Base-by-base conservation (phyloP, 2,113 vertebrate species). In the Pan paniscus region DNA sequence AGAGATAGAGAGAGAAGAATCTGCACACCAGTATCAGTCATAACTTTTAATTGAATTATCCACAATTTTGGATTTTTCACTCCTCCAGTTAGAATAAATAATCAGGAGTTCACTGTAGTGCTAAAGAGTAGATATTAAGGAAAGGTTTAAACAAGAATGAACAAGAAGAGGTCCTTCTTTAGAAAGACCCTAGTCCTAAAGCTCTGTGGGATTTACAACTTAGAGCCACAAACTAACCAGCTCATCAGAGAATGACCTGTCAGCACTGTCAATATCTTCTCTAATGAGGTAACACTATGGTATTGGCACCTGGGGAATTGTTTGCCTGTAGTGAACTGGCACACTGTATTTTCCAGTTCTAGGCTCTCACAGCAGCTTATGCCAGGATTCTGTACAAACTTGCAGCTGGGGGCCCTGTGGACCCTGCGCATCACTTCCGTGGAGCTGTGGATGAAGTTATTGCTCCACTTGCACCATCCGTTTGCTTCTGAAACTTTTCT, bases 191-290 rank as follows among this genome's bases (percentile, higher is more conserved):
- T 2, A 20, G 61, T 87, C n/a, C 68, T 80, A 70, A 48, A 83
- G 32, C 43, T n/a, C 93, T 38, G 40, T 55, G 5, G 13, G 8
- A 48, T 64, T 93, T 96, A 96, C 48, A 96, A 0, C 13, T 90
- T 95, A 81, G 85, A 93, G 32, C 79, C 72, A 73, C 80, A 94
- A 55, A 95, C 97, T 83, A 97, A 70, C 80, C 91, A 97, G 64
- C 95, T 97, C 96, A 98, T 97, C 72, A 97, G 93, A 89, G 92
- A 97, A 84, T 96, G 85, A 40, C 93, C 84, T 40, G 89, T 93
- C 59, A 98, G 81, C 18, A 96, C 85, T 5, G 46, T 79, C 70
- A 97, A 4, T 32, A 91, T 67, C 43, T 93, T 97, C 91, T 96
- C 93, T 38, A 97, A 43, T 3, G 76, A 89, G 38, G 72, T 94